Evolutionary conservation across 2,113 vertebrate species (phyloP).

Genomic region (Engraulis encrasicolus): DNA sequence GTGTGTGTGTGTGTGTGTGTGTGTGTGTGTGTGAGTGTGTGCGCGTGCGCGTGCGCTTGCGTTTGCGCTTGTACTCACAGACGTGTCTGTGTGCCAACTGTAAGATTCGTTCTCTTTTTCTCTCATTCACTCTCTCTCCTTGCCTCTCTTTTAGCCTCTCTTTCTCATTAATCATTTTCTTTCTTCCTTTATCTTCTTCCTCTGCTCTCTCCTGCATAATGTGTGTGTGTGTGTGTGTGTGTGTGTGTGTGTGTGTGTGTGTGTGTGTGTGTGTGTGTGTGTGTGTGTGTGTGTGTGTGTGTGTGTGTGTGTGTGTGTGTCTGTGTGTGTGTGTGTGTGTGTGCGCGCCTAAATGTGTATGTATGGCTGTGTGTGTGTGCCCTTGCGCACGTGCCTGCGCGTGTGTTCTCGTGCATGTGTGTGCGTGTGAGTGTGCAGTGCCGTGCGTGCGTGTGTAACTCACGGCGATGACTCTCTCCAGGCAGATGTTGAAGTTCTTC

Average conservation of each 20-base stretch:
- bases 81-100: too few relatives aligned
- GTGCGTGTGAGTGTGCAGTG: background rate
- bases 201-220: too few relatives aligned
- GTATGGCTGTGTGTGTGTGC: background rate
- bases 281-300: background rate
- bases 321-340: background rate
- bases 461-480: constrained; percentile 92
- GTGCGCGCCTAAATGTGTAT: background rate
- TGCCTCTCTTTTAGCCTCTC: too few relatives aligned
- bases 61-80: too few relatives aligned
- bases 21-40: background rate
- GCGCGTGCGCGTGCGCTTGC: too few relatives aligned
- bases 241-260: background rate
- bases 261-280: background rate
- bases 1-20: background rate
- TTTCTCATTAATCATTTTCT: too few relatives aligned
- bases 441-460: constrained; percentile 50
- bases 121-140: too few relatives aligned
- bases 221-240: too few relatives aligned
- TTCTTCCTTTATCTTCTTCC: too few relatives aligned
- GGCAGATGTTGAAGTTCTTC: constrained; percentile 94
- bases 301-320: background rate
- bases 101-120: too few relatives aligned
- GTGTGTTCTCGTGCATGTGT: background rate
- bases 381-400: background rate